Evolutionary conservation across 2,113 vertebrate species (phyloP).

Genomic region (Paradisaea rubra): DNA sequence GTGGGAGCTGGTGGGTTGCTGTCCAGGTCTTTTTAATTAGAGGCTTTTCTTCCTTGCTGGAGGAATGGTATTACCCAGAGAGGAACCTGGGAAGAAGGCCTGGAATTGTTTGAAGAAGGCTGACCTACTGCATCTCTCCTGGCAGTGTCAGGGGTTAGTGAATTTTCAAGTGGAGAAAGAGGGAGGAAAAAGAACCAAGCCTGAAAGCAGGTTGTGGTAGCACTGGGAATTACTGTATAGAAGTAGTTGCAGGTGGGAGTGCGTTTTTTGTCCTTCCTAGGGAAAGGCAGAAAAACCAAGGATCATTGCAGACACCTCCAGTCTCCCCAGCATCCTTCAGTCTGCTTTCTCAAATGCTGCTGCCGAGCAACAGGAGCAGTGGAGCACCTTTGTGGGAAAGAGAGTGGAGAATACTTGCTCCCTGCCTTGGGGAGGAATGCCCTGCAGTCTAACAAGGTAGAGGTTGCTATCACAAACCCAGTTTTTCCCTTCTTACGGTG

Average conservation of each 20-base stretch:
- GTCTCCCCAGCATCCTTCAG: neutral
- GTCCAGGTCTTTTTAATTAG: conserved; percentile 42
- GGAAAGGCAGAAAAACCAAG: neutral
- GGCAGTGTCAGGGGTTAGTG: conserved; percentile 2
- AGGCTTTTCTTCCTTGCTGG: neutral
- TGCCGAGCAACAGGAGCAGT: neutral
- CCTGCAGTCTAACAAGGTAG: neutral
- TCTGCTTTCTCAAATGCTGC: neutral
- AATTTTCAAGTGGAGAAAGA: neutral
- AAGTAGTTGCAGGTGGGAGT: neutral
- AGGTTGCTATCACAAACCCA: neutral
- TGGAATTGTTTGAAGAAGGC: conserved; percentile 3
- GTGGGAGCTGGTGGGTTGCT: conserved; percentile 42
- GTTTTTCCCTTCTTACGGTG: neutral
- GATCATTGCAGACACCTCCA: neutral
- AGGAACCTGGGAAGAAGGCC: conserved; percentile 7
- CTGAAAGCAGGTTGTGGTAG: neutral
- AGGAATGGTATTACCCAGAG: neutral
- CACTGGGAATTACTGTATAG: neutral
- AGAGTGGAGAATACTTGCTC: neutral
- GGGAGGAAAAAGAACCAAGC: neutral
- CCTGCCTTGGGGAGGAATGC: neutral
- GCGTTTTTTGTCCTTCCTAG: neutral
- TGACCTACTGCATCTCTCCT: conserved; percentile 16
- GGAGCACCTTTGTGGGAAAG: neutral